Evolutionary conservation across 2,888 invertebrate species (phyloP).

Genomic region (Hydrotaea cyrtoneurina): DNA sequence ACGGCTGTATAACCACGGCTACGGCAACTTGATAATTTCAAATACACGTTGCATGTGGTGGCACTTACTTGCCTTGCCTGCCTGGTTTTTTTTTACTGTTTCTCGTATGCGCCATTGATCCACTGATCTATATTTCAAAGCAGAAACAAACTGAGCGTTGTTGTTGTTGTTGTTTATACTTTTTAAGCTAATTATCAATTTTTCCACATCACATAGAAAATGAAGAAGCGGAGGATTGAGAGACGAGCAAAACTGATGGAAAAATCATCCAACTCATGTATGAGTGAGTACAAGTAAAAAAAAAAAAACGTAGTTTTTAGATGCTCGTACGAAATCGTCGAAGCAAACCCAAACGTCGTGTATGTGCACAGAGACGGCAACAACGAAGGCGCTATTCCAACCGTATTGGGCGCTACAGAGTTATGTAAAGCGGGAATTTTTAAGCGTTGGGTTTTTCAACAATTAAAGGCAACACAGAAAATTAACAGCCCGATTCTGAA

Average conservation of each 20-base stretch:
- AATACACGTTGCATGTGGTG: slow-evolving; percentile 38
- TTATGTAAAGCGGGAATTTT: too few relatives aligned
- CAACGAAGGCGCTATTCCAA: neutral
- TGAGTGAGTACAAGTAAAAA: slow-evolving; percentile 5
- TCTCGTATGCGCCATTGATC: slow-evolving; percentile 71
- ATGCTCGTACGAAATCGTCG: slow-evolving; percentile 3
- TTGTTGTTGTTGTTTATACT: slow-evolving; percentile 42
- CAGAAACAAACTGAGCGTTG: slow-evolving; percentile 33
- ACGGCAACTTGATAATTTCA: slow-evolving; percentile 36
- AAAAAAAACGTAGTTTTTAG: slow-evolving; percentile 10
- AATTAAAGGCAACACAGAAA: too few relatives aligned
- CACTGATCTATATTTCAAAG: slow-evolving; percentile 72
- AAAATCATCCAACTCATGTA: slow-evolving; percentile 24
- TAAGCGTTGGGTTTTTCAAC: too few relatives aligned
- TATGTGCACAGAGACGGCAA: neutral
- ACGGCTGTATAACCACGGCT: slow-evolving; percentile 28
- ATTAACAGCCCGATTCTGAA: too few relatives aligned
- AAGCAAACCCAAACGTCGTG: neutral
- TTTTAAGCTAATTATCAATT: slow-evolving; percentile 63
- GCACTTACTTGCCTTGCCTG: slow-evolving; percentile 13
- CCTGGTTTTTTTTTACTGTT: slow-evolving; percentile 40
- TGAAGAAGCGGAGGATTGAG: neutral
- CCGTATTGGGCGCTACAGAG: too few relatives aligned
- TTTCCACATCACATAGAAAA: slow-evolving; percentile 48
- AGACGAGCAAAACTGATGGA: neutral